Evolutionary conservation across 1,140 invertebrate species (phyloP).

Genomic region (Homalodisca vitripennis): DNA sequence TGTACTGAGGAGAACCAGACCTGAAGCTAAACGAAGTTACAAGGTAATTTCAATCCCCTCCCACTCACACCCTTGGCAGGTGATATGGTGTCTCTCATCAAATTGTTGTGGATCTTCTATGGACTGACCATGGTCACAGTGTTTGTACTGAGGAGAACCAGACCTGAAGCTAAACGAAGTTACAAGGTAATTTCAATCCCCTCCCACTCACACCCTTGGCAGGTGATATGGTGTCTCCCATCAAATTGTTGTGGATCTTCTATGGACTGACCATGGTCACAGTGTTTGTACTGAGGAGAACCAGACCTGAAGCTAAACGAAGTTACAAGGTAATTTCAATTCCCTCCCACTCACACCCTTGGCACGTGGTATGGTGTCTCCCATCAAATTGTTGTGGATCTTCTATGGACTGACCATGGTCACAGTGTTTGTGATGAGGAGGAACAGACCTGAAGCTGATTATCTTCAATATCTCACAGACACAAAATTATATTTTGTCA

Average conservation of each 20-base stretch:
- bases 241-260: conserved; percentile 86
- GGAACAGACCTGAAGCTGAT: conserved; percentile 64
- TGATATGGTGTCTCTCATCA: conserved; percentile 75
- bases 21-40: conserved; percentile 69
- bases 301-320: conserved; percentile 63
- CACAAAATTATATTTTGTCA: too few relatives aligned
- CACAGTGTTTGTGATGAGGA: conserved; percentile 71
- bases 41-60: conserved; percentile 62
- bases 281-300: conserved; percentile 70
- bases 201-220: too few relatives aligned
- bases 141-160: conserved; percentile 69
- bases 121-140: conserved; percentile 77
- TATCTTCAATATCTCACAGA: too few relatives aligned
- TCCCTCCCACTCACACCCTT: too few relatives aligned
- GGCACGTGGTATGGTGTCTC: conserved; percentile 70
- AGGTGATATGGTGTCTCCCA: conserved; percentile 74
- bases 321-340: conserved; percentile 71
- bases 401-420: conserved; percentile 84
- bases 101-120: conserved; percentile 88
- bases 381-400: conserved; percentile 87
- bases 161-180: conserved; percentile 65
- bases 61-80: too few relatives aligned
- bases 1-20: conserved; percentile 68
- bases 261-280: conserved; percentile 81
- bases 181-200: conserved; percentile 69